Evolutionary conservation across 1,140 invertebrate species (phyloP).

Genomic region (Drosophila novamexicana): DNA sequence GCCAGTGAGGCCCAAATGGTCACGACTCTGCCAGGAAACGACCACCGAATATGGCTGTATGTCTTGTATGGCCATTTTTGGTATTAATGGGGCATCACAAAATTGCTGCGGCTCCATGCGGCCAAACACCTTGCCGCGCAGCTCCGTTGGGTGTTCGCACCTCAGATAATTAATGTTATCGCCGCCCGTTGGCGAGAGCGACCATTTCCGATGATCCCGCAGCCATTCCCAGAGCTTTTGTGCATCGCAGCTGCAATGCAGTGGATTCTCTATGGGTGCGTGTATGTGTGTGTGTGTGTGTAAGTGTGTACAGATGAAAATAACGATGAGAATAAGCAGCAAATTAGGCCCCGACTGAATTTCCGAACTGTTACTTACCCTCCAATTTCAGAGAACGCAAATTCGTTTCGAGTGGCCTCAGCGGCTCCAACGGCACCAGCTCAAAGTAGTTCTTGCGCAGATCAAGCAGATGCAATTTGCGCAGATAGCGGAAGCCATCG

Average conservation of each 20-base stretch:
- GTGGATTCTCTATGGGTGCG: constrained; percentile 89
- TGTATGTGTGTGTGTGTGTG: background rate
- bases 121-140: constrained; percentile 90
- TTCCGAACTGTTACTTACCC: constrained; percentile 86
- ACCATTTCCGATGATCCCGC: constrained; percentile 91
- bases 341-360: background rate
- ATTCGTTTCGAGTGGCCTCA: constrained; percentile 91
- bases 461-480: constrained; percentile 92
- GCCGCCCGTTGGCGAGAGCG: constrained; percentile 73
- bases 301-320: constrained; percentile 6
- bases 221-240: constrained; percentile 95
- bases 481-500: constrained; percentile 92
- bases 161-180: constrained; percentile 87
- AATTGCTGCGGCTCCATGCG: constrained; percentile 91
- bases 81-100: constrained; percentile 91
- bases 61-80: constrained; percentile 93
- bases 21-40: constrained; percentile 94
- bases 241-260: constrained; percentile 92
- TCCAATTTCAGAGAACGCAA: constrained; percentile 90
- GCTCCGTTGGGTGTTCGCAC: constrained; percentile 91
- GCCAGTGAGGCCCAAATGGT: constrained; percentile 93
- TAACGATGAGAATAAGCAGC: constrained; percentile 17
- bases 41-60: constrained; percentile 94
- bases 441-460: constrained; percentile 94
- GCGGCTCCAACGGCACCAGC: constrained; percentile 90